Conservation (phyloP, 2,797 vertebrate genomes). For the Melanotaenia nigrans region DNA sequence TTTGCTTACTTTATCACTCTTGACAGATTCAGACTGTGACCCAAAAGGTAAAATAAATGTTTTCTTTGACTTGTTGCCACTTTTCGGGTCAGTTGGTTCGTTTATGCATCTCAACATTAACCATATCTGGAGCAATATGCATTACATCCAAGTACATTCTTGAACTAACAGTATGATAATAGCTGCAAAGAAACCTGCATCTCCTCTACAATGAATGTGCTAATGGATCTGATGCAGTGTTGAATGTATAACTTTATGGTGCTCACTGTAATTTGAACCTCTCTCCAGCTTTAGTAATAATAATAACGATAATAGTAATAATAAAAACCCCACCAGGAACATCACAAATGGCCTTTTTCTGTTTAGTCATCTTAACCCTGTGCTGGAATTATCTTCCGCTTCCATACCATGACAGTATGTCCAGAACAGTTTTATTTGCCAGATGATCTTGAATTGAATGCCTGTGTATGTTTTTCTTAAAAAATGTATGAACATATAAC, state of each 20-base stretch:
- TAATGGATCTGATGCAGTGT: constrained; percentile 21
- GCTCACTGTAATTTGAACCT: constrained; percentile 69
- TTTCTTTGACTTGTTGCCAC: constrained; percentile 30
- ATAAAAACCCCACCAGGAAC: constrained; percentile 14
- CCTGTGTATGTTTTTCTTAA: constrained; percentile 8
- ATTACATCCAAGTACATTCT: constrained; percentile 41
- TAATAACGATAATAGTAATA: no score
- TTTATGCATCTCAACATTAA: constrained; percentile 36
- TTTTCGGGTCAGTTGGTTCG: constrained; percentile 37
- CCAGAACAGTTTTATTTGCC: constrained; percentile 18
- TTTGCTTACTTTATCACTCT: constrained; percentile 46
- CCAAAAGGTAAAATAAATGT: constrained; percentile 51
- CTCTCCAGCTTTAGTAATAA: constrained; percentile 47
- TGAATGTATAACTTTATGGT: constrained; percentile 74
- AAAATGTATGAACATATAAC: neutral
- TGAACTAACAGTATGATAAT: constrained; percentile 8
- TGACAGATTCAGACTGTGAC: constrained; percentile 61
- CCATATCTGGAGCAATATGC: constrained; percentile 68
- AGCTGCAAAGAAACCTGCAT: constrained; percentile 20
- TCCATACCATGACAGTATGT: constrained; percentile 12
- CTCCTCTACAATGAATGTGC: constrained; percentile 12
- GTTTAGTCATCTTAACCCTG: constrained; percentile 5
- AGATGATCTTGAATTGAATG: constrained; percentile 2
- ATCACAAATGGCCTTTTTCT: constrained; percentile 7
- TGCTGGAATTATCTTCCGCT: constrained; percentile 17